Conservation (phyloP, 1,140 invertebrate genomes). For the Tetragonula clypearis region DNA sequence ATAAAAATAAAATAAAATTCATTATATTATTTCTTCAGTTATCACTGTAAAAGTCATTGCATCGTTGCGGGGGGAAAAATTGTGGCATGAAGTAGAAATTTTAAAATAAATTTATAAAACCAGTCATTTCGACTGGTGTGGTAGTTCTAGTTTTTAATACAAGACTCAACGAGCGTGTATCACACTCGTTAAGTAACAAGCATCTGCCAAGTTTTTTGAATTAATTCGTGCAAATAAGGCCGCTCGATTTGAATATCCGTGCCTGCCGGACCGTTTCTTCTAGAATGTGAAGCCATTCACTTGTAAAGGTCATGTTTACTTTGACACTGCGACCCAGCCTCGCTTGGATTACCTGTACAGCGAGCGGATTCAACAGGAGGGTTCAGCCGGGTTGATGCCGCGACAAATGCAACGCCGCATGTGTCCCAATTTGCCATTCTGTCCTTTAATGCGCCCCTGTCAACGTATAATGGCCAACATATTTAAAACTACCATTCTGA, state of each 20-base stretch:
- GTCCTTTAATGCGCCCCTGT: neutral
- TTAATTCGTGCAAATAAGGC: neutral
- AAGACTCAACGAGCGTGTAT: neutral
- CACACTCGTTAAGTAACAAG: neutral
- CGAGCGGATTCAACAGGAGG: slow-evolving; percentile 29
- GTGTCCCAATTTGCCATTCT: neutral
- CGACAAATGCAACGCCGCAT: neutral
- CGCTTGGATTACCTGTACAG: neutral
- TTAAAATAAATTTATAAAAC: too few relatives aligned
- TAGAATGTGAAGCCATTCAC: neutral
- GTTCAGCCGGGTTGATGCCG: neutral
- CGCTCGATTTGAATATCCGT: neutral
- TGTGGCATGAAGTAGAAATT: too few relatives aligned
- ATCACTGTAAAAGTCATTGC: too few relatives aligned
- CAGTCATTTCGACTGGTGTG: too few relatives aligned
- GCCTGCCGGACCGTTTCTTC: too few relatives aligned
- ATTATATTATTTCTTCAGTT: too few relatives aligned
- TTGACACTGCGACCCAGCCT: slow-evolving; percentile 2
- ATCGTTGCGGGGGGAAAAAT: too few relatives aligned
- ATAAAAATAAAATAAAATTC: too few relatives aligned
- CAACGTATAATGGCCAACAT: neutral
- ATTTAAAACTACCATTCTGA: neutral
- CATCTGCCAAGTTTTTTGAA: too few relatives aligned
- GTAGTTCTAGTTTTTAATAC: too few relatives aligned
- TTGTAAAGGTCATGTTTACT: slow-evolving; percentile 13